A percentile compares a stretch with the other conserved stretches of the same genome.
Conservation (phyloP, 2,888 invertebrate genomes). For the Ptilodon capucinus region DNA sequence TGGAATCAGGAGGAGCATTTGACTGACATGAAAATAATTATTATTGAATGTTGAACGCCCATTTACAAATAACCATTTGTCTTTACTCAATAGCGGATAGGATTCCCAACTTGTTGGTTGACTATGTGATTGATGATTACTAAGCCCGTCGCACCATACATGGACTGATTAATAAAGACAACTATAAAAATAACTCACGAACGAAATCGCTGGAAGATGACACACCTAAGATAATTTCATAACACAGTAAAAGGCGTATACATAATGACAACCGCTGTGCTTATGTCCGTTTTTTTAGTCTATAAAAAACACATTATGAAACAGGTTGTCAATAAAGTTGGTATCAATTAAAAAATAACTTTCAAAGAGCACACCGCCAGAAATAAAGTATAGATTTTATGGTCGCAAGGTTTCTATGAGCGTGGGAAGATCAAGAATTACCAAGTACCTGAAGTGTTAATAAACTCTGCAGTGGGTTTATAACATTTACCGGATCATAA, state of each 20-base stretch:
- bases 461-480: constrained; percentile 43
- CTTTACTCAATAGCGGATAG: constrained; percentile 28
- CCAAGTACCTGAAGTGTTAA: constrained; percentile 38
- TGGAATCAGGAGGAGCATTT: too few relatives aligned
- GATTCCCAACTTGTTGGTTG: constrained; percentile 21
- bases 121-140: constrained; percentile 37
- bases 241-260: constrained; percentile 8
- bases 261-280: constrained; percentile 1
- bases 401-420: constrained; percentile 6
- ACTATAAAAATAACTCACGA: constrained; percentile 16
- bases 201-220: constrained; percentile 19
- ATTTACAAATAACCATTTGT: constrained; percentile 32
- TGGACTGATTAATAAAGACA: constrained; percentile 21
- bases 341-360: constrained; percentile 27
- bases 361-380: constrained; percentile 18
- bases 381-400: constrained; percentile 24
- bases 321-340: constrained; percentile 22
- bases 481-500: too few relatives aligned
- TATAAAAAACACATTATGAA: constrained; percentile 22
- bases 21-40: constrained; percentile 7
- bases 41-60: constrained; percentile 7
- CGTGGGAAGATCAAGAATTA: constrained; percentile 39
- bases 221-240: constrained; percentile 17
- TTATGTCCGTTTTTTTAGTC: constrained; percentile 14
- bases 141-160: constrained; percentile 15